Evolutionary conservation across 1,140 invertebrate genomes (phyloP).

Genomic region (Hylaeus volcanicus): DNA sequence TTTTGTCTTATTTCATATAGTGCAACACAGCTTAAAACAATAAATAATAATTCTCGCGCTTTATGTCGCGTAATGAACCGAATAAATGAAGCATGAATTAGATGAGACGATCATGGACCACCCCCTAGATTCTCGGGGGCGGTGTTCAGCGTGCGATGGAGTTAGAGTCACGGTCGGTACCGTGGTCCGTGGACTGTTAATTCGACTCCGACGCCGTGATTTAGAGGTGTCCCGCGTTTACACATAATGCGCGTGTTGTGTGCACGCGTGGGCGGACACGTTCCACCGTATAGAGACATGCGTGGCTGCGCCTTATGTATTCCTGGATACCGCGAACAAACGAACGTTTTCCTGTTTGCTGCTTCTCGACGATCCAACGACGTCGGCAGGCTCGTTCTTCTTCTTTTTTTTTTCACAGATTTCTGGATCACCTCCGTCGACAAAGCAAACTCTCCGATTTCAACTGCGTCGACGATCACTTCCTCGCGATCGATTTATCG

Average conservation of each 20-base stretch:
- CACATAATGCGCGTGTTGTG: slow-evolving; percentile 27
- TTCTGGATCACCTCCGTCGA: not conserved
- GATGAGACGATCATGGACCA: not conserved
- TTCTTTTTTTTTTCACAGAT: not conserved
- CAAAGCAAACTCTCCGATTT: not conserved
- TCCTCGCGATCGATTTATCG: slow-evolving; percentile 1
- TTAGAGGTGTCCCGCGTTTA: slow-evolving; percentile 61
- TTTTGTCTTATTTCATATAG: no score
- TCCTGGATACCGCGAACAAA: slow-evolving; percentile 55
- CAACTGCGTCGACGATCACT: not conserved
- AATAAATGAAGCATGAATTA: not conserved
- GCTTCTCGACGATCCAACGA: not conserved
- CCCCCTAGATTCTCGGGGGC: not conserved
- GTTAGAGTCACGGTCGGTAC: slow-evolving; percentile 8
- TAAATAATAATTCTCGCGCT: no score
- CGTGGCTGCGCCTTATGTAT: slow-evolving; percentile 37
- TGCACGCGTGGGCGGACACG: slow-evolving; percentile 29
- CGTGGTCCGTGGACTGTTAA: slow-evolving; percentile 39
- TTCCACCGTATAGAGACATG: slow-evolving; percentile 22
- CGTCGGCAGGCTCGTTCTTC: not conserved
- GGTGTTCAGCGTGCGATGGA: not conserved
- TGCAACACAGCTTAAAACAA: no score
- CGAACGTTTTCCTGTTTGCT: slow-evolving; percentile 67
- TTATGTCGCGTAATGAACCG: not conserved
- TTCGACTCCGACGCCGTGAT: slow-evolving; percentile 49